Evolutionary conservation across 2,113 vertebrate genomes (phyloP).

Genomic region (Dendrocopos noguchii): DNA sequence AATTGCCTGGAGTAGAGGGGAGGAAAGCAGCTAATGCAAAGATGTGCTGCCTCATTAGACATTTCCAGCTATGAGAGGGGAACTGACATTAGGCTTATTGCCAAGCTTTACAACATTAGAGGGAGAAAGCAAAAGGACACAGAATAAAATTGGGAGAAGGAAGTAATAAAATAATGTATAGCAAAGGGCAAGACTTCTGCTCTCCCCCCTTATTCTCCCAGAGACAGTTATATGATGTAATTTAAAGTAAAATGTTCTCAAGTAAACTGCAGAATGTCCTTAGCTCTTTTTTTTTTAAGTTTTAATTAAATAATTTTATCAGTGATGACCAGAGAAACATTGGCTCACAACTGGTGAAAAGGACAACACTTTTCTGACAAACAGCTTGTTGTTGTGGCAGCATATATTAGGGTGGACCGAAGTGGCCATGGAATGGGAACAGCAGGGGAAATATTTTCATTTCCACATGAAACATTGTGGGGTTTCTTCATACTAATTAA

Average conservation of each 20-base stretch:
- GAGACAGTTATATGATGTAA: background rate
- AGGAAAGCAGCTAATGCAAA: background rate
- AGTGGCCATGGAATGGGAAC: background rate
- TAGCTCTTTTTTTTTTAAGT: background rate
- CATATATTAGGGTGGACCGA: background rate
- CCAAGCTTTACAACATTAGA: background rate
- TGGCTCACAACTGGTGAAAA: background rate
- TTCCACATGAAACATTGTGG: background rate
- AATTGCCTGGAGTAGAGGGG: background rate
- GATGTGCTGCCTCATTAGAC: background rate
- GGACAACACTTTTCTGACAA: background rate
- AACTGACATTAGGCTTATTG: background rate
- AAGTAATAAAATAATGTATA: background rate
- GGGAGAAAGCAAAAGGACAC: background rate
- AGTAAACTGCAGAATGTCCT: background rate
- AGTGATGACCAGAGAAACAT: background rate
- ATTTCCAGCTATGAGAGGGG: background rate
- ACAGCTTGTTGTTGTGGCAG: background rate
- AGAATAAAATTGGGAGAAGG: background rate
- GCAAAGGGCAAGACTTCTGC: background rate
- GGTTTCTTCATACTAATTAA: background rate
- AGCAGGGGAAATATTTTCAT: background rate
- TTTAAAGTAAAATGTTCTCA: background rate
- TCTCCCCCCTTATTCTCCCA: background rate
- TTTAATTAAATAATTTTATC: background rate